A percentile compares a stretch with the other conserved stretches of the same genome.
phyloP scores from a whole-genome alignment of 2,888 invertebrate species.

The Gymnocheta viridis region DNA sequence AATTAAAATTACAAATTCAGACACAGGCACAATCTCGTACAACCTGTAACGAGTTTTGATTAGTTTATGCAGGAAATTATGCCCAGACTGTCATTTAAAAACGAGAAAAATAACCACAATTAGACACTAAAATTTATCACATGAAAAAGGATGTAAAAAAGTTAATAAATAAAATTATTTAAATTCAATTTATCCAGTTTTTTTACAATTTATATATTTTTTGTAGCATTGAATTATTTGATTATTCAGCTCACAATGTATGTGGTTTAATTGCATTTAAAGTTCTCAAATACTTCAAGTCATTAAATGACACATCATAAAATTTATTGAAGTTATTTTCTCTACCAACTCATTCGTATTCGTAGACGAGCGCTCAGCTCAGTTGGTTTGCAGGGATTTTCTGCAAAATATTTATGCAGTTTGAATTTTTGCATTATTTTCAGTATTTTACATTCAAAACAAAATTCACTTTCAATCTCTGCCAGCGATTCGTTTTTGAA shows the following conservation, averaged over 20 bases:
- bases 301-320: constrained; percentile 65
- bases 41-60: constrained; percentile 18
- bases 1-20: constrained; percentile 26
- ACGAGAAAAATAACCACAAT: not conserved
- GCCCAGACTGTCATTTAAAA: not conserved
- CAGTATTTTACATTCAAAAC: not conserved
- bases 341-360: constrained; percentile 5
- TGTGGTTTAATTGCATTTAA: constrained; percentile 27
- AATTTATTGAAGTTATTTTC: constrained; percentile 21
- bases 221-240: constrained; percentile 5
- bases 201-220: not conserved
- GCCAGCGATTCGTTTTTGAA: not conserved
- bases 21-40: not conserved
- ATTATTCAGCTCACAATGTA: constrained; percentile 35
- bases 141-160: constrained; percentile 39
- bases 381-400: not conserved
- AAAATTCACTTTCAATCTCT: constrained; percentile 64
- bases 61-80: constrained; percentile 42
- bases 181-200: constrained; percentile 12
- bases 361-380: not conserved
- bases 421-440: constrained; percentile 26
- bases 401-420: constrained; percentile 15
- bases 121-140: not conserved
- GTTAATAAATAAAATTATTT: constrained; percentile 34
- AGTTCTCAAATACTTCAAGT: constrained; percentile 50